Conservation (phyloP, 1,140 invertebrate genomes). For the Drosophila eugracilis region DNA sequence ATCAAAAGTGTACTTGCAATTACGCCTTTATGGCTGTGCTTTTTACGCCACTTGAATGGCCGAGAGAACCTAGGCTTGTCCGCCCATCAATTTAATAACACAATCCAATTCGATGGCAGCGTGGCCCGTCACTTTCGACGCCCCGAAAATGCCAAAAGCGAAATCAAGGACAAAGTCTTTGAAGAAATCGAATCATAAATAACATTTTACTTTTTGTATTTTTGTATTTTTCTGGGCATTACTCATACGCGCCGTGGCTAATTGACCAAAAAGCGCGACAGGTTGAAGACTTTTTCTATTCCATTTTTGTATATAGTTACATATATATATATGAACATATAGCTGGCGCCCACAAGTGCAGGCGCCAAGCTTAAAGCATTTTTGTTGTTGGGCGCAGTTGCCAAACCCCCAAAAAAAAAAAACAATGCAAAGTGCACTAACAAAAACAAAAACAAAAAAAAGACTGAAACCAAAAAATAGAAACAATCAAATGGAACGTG, state of each 20-base stretch:
- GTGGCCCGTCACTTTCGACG: constrained; percentile 49
- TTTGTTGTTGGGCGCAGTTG: constrained; percentile 67
- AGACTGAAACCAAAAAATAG: constrained; percentile 31
- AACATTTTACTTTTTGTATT: constrained; percentile 66
- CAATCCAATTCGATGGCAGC: constrained; percentile 30
- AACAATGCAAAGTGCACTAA: constrained; percentile 69
- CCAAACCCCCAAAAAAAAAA: constrained; percentile 63
- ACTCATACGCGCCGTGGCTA: constrained; percentile 72
- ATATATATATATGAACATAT: background rate
- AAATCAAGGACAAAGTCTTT: constrained; percentile 75
- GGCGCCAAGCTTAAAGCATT: constrained; percentile 50
- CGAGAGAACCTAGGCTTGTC: constrained; percentile 25
- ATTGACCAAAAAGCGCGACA: constrained; percentile 69
- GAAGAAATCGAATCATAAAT: constrained; percentile 75
- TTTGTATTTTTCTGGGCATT: constrained; percentile 30
- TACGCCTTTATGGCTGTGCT: background rate
- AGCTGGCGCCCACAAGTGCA: constrained; percentile 63
- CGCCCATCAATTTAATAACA: constrained; percentile 43
- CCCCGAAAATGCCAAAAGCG: constrained; percentile 61
- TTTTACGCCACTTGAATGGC: constrained; percentile 2
- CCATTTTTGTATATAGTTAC: constrained; percentile 2
- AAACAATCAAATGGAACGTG: constrained; percentile 60
- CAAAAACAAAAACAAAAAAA: constrained; percentile 48
- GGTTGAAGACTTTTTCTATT: constrained; percentile 51
- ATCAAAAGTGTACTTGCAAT: background rate